Conservation (phyloP, 1,140 invertebrate species). For the Penaeus vannamei region DNA sequence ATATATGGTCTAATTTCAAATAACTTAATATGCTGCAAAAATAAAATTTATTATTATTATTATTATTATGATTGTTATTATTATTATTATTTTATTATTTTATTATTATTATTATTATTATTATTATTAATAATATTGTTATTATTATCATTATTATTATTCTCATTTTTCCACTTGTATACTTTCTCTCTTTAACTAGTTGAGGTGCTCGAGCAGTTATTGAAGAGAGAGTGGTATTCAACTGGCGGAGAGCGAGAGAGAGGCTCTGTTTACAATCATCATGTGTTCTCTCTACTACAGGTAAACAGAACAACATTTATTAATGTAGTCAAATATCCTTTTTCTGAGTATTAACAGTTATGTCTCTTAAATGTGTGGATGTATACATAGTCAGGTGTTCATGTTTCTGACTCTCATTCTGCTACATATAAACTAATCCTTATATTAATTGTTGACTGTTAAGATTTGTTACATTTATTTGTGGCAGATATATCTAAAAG, state of each 20-base stretch:
- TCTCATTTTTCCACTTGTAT: too few relatives aligned
- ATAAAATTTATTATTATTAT: too few relatives aligned
- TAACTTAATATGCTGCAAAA: too few relatives aligned
- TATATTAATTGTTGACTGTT: too few relatives aligned
- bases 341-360: background rate
- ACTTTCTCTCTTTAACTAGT: constrained; percentile 61
- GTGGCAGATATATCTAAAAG: constrained; percentile 43
- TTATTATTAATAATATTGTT: too few relatives aligned
- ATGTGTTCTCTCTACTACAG: constrained; percentile 71
- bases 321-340: background rate
- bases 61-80: too few relatives aligned
- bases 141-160: too few relatives aligned
- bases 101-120: too few relatives aligned
- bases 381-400: too few relatives aligned
- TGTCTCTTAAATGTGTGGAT: background rate
- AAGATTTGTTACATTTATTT: background rate
- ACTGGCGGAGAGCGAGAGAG: constrained; percentile 70
- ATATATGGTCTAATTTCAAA: background rate
- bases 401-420: too few relatives aligned
- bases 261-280: constrained; percentile 71
- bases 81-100: too few relatives aligned
- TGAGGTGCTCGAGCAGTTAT: constrained; percentile 69
- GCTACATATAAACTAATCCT: too few relatives aligned
- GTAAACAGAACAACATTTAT: constrained; percentile 65
- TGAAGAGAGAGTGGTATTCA: constrained; percentile 71